phyloP scores from a whole-genome alignment of 2,888 invertebrate species.

The Brachylomia viminalis region DNA sequence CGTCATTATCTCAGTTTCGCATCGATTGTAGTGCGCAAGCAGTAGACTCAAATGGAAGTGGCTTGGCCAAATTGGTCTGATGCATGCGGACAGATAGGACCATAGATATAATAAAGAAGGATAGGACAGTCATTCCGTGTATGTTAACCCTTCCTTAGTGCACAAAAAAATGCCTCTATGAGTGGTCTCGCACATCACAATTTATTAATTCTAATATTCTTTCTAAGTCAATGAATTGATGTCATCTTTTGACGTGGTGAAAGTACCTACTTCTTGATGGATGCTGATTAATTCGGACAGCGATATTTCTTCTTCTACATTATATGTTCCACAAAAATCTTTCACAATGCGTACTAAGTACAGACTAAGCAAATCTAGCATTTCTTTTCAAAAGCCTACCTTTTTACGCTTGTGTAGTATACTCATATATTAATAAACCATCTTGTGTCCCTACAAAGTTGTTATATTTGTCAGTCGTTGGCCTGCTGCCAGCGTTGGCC shows the following conservation, averaged over 20 bases:
- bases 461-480: slow-evolving; percentile 17
- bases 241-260: background rate
- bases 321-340: background rate
- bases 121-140: background rate
- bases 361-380: no score
- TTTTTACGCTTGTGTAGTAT: background rate
- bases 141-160: background rate
- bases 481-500: slow-evolving; percentile 9
- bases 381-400: no score
- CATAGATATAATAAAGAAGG: no score
- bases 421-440: slow-evolving; percentile 4
- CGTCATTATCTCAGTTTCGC: background rate
- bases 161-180: background rate
- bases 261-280: background rate
- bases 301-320: background rate
- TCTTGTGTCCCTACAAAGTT: slow-evolving; percentile 1
- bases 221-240: background rate
- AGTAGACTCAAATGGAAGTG: background rate
- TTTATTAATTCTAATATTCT: background rate
- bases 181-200: background rate
- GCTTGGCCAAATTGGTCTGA: background rate
- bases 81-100: background rate
- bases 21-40: background rate
- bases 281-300: background rate
- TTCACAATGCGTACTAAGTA: no score